Percentiles rank a stretch among this genome's conserved stretches.
These are phyloP conservation scores for Diphyllodes magnificus DNA, from an alignment of 2,113 vertebrate species.

Conservation along the genomic window DNA sequence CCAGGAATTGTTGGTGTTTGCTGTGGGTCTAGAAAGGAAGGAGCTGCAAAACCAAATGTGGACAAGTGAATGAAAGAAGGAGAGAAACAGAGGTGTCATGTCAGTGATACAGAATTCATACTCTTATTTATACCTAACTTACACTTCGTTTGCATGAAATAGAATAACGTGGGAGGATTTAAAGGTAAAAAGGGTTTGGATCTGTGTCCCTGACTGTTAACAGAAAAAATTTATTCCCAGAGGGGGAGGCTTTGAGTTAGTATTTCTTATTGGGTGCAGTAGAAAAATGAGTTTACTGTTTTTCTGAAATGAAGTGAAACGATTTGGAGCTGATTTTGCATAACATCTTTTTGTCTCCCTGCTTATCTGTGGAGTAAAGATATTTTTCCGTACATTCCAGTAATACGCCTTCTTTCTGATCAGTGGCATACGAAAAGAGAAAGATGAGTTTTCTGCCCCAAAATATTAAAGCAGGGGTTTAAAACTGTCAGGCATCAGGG, in stretches of 20 bases:
- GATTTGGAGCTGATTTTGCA: not conserved
- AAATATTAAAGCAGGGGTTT: not conserved
- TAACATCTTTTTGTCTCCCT: not conserved
- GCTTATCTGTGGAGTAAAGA: not conserved
- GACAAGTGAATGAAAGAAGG: not conserved
- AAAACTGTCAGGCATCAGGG: not conserved
- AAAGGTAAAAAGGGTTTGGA: not conserved
- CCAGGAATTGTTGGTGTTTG: not conserved
- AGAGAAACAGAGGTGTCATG: not conserved
- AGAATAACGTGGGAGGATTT: not conserved
- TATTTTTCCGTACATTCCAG: not conserved
- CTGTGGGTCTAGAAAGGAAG: not conserved
- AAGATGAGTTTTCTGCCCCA: not conserved
- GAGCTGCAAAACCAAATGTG: not conserved
- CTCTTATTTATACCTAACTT: not conserved
- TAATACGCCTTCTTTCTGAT: not conserved
- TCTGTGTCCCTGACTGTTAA: not conserved
- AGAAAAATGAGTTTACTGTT: not conserved
- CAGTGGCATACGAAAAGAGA: not conserved
- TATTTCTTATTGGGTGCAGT: not conserved
- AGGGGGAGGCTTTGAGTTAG: not conserved
- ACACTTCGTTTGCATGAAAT: not conserved
- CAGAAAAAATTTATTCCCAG: not conserved
- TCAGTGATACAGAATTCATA: not conserved
- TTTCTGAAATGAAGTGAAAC: conserved; percentile 5